Evolutionary conservation across 2,797 vertebrate genomes (phyloP).

Genomic region (Lithobates pipiens): DNA sequence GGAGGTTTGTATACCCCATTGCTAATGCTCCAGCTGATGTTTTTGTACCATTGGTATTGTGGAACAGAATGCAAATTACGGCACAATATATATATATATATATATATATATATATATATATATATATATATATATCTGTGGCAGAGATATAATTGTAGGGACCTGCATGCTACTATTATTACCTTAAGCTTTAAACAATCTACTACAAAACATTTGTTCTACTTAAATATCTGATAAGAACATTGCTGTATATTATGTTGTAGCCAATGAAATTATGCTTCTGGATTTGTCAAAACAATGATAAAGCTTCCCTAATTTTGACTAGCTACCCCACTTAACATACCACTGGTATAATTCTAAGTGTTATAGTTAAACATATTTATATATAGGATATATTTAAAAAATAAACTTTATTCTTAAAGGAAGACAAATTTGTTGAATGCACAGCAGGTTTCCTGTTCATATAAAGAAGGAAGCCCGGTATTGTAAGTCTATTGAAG

Average conservation of each 20-base stretch:
- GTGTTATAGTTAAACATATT: background rate
- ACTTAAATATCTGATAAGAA: background rate
- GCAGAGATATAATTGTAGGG: too few relatives aligned
- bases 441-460: constrained; percentile 10
- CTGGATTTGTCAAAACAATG: background rate
- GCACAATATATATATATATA: too few relatives aligned
- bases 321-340: background rate
- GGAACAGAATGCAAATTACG: too few relatives aligned
- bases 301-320: background rate
- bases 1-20: too few relatives aligned
- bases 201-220: background rate
- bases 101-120: too few relatives aligned
- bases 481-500: constrained; percentile 14
- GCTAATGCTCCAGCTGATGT: too few relatives aligned
- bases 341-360: background rate
- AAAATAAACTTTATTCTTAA: background rate
- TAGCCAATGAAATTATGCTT: background rate
- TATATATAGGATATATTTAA: background rate
- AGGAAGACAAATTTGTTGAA: constrained; percentile 14
- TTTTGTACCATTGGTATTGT: too few relatives aligned
- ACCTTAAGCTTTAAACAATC: background rate
- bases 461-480: constrained; percentile 18
- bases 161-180: background rate
- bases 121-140: too few relatives aligned
- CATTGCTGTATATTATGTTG: background rate